Base-by-base conservation (phyloP, 2,113 vertebrate genomes). In the Tor tambroides region DNA sequence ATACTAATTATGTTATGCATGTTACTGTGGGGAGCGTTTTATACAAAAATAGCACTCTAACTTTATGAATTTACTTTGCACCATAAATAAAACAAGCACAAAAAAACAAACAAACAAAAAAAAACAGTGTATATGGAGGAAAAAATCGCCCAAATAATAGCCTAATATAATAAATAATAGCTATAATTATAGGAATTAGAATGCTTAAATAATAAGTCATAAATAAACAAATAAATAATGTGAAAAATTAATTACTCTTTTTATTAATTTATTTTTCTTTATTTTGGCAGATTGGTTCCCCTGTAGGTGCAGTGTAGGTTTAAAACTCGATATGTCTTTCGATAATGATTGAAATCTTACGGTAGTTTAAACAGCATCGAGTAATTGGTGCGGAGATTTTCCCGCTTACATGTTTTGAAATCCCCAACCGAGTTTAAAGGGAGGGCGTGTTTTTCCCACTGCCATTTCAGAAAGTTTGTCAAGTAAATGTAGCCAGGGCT, bases 381-480 rank as follows among this genome's bases (percentile, higher is more conserved):
- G 11, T 19, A 0, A 32, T 28, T 43, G 65, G 12, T 23, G 46
- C 26, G 5, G 65, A 72, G 46, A 21, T 83, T 76, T 88, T 80
- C 86, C 89, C 89, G 86, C 86, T 76, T 75, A 17, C 26, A 46
- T 38, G 65, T 79, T 86, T 88, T 88, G 17, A 89, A 89, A 72
- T 65, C 35, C 46, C 1, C 69, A 67, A 32, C 19, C 51, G 65
- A 49, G 71, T 78, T 85, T 83, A 72, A 89, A 88, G 80, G 59
- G 76, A 35, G 79, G 88, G 89, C 86, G 87, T 89, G 88, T 49
- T 86, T 90, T 89, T 89, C 90, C 81, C 87, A 88, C 90, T 78
- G 80, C 38, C 41, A 35, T 56, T 74, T 86, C 75, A 35, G 43
- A 86, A 82, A 56, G 80, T 82, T 65, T 74, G 71, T 83, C 54